Evolutionary conservation across 2,888 invertebrate species (phyloP).

Genomic region (Chymomyza caudatula): DNA sequence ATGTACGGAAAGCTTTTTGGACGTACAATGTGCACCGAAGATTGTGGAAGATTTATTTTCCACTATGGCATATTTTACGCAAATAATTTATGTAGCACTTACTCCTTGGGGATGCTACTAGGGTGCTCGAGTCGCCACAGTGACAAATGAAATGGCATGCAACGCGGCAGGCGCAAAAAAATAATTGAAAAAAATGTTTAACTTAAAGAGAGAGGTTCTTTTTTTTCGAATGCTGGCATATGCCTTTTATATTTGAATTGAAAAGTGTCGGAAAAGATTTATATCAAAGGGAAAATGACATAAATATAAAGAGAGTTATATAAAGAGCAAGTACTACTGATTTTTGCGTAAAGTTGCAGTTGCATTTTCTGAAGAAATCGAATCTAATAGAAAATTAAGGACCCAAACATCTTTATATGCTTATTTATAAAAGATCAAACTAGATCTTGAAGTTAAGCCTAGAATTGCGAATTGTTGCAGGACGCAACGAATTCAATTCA

Average conservation of each 20-base stretch:
- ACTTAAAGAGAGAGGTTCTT: not conserved
- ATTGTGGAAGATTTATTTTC: constrained; percentile 75
- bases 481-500: no score
- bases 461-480: no score
- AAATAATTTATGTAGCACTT: constrained; percentile 74
- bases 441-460: no score
- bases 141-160: constrained; percentile 3
- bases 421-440: no score
- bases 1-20: not conserved
- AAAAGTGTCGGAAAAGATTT: not conserved
- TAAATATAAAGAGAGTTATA: not conserved
- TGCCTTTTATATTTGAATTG: not conserved
- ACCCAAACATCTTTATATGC: no score
- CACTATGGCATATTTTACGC: constrained; percentile 71
- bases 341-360: not conserved
- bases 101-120: constrained; percentile 6
- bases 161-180: constrained; percentile 25
- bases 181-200: constrained; percentile 62
- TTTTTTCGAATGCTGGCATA: not conserved
- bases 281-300: not conserved
- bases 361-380: no score
- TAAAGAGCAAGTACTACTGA: no score
- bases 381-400: no score
- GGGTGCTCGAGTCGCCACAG: constrained; percentile 10
- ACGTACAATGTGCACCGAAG: not conserved